phyloP scores from a whole-genome alignment of 2,888 invertebrate species.

The Danaus chrysippus region DNA sequence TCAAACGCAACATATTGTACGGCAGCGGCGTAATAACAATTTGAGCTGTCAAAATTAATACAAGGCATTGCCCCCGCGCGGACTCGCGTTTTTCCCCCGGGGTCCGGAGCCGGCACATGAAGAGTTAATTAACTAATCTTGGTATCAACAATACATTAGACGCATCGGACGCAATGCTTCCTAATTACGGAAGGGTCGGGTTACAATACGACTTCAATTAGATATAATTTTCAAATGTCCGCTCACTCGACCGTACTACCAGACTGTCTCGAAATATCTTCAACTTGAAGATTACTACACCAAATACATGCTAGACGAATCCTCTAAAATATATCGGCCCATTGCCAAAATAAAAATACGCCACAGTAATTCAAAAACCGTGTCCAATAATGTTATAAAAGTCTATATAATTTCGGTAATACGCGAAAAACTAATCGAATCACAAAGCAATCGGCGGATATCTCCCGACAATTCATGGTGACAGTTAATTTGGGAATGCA shows the following conservation, averaged over 20 bases:
- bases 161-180: conserved; percentile 65
- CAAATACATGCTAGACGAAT: background rate
- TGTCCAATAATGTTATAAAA: conserved; percentile 20
- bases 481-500: conserved; percentile 76
- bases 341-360: conserved; percentile 1
- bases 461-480: conserved; percentile 61
- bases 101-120: conserved; percentile 51
- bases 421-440: conserved; percentile 71
- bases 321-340: background rate
- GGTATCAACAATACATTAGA: conserved; percentile 78
- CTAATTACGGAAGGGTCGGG: conserved; percentile 44
- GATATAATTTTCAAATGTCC: conserved; percentile 33
- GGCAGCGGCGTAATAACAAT: conserved; percentile 46
- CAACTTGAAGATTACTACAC: background rate
- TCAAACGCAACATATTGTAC: conserved; percentile 41
- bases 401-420: conserved; percentile 33
- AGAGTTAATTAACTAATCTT: conserved; percentile 78
- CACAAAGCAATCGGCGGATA: conserved; percentile 63
- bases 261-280: background rate
- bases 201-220: conserved; percentile 32
- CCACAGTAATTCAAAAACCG: conserved; percentile 10
- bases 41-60: conserved; percentile 68
- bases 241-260: conserved; percentile 4
- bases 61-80: conserved; percentile 41
- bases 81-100: conserved; percentile 29